These are phyloP conservation scores for Eupeodes luniger DNA, from an alignment of 2,888 invertebrate genomes.

Conservation along the genomic window DNA sequence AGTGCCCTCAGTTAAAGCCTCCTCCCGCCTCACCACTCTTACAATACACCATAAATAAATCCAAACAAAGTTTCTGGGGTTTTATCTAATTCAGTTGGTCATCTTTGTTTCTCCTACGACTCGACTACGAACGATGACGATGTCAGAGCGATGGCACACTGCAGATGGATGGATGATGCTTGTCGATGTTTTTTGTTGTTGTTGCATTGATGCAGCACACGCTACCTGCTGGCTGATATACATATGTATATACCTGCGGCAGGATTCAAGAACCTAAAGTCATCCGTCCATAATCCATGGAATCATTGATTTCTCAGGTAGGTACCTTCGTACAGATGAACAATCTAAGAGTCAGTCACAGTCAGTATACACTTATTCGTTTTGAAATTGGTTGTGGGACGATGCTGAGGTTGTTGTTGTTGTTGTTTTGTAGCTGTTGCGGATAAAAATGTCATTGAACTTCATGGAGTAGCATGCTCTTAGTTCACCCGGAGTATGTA, in stretches of 20 bases:
- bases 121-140: too few relatives aligned
- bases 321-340: not conserved
- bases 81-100: conserved; percentile 67
- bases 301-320: conserved; percentile 69
- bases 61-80: conserved; percentile 21
- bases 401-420: not conserved
- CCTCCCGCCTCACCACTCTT: too few relatives aligned
- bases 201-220: not conserved
- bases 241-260: not conserved
- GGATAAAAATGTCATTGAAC: conserved; percentile 69
- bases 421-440: conserved; percentile 25
- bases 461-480: conserved; percentile 1
- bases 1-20: not conserved
- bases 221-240: not conserved
- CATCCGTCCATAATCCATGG: conserved; percentile 65
- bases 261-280: conserved; percentile 58
- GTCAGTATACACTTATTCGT: not conserved
- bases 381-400: conserved; percentile 16
- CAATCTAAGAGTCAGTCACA: not conserved
- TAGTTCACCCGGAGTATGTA: not conserved
- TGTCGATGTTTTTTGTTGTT: conserved; percentile 35
- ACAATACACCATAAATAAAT: conserved; percentile 41
- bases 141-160: not conserved
- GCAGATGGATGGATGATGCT: conserved; percentile 31
- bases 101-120: conserved; percentile 54